Evolutionary conservation across 2,797 vertebrate species (phyloP).

Genomic region (Gadopsis marmoratus): DNA sequence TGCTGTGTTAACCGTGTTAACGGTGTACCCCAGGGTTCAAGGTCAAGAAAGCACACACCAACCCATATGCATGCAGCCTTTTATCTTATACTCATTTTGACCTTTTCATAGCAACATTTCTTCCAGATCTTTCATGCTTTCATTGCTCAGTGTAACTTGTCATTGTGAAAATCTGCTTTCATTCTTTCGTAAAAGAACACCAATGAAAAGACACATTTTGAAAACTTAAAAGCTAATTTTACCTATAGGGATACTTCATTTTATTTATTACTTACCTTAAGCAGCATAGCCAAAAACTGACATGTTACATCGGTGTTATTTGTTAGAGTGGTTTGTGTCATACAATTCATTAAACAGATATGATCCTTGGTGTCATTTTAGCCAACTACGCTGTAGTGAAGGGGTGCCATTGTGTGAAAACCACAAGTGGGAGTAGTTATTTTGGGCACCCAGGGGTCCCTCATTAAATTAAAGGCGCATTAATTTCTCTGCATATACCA

Average conservation of each 20-base stretch:
- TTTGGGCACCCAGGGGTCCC: background rate
- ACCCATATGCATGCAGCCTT: background rate
- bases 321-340: background rate
- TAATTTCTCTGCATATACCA: background rate
- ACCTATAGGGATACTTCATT: background rate
- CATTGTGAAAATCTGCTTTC: background rate
- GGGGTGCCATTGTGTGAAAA: background rate
- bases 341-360: background rate
- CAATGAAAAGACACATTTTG: background rate
- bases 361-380: background rate
- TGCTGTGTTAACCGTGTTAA: background rate
- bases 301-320: background rate
- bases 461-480: background rate
- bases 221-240: background rate
- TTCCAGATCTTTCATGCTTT: background rate
- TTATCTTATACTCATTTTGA: background rate
- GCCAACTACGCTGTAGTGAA: background rate
- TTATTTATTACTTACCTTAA: background rate
- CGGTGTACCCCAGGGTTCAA: background rate
- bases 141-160: background rate
- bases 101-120: slow-evolving; percentile 5
- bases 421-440: too few species aligned
- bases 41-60: slow-evolving; percentile 11
- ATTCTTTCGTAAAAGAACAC: background rate
- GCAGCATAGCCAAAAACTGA: background rate